phyloP scores from a whole-genome alignment of 2,888 invertebrate species.

The Busseola fusca region DNA sequence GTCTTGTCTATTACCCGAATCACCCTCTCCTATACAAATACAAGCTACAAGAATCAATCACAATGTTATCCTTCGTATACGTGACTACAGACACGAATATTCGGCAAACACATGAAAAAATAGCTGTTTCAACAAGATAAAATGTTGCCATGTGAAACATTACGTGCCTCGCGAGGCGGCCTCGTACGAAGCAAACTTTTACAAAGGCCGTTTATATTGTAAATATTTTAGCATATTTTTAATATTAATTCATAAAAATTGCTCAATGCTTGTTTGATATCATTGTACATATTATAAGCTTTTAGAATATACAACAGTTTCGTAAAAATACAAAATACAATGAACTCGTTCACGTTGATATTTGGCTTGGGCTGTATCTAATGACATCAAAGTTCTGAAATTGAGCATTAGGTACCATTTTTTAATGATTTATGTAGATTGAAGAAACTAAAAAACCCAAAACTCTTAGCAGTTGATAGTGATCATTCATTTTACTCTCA shows the following conservation, averaged over 20 bases:
- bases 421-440: no score
- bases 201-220: conserved; percentile 58
- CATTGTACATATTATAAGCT: conserved; percentile 61
- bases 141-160: conserved; percentile 26
- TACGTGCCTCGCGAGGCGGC: conserved; percentile 39
- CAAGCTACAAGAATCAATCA: conserved; percentile 24
- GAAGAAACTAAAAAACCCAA: no score
- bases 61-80: conserved; percentile 10
- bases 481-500: background rate
- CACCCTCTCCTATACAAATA: conserved; percentile 14
- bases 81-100: conserved; percentile 17
- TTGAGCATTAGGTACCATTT: background rate
- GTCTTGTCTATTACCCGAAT: conserved; percentile 2
- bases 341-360: background rate
- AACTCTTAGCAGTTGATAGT: no score
- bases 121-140: conserved; percentile 30
- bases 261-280: conserved; percentile 75
- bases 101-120: conserved; percentile 28
- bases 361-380: background rate
- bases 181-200: conserved; percentile 51
- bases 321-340: conserved; percentile 54
- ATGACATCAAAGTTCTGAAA: background rate
- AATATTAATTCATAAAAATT: conserved; percentile 66
- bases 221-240: conserved; percentile 64
- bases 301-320: conserved; percentile 53